Evolutionary conservation across 2,888 invertebrate genomes (phyloP).

Genomic region (Saturnia pavonia): DNA sequence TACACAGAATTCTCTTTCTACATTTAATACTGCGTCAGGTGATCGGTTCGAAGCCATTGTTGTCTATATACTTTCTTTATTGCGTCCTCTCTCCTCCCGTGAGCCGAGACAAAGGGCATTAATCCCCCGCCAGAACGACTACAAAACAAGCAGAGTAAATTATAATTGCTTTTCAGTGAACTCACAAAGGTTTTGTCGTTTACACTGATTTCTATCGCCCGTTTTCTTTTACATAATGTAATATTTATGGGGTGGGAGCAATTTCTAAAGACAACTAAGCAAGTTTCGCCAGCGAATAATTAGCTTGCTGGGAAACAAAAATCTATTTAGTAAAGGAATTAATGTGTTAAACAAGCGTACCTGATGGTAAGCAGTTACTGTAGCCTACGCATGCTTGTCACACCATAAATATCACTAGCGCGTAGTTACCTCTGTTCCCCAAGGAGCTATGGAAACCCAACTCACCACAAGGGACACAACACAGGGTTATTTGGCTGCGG

Average conservation of each 20-base stretch:
- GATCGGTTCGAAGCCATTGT: conserved; percentile 5
- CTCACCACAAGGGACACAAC: no score
- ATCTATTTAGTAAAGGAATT: no score
- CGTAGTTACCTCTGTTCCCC: no score
- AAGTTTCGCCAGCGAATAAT: background rate
- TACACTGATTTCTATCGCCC: background rate
- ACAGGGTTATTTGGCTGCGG: no score
- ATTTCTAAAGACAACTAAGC: no score
- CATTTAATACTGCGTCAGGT: conserved; percentile 1
- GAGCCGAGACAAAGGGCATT: conserved; percentile 4
- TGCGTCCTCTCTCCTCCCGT: conserved; percentile 10
- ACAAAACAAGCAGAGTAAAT: conserved; percentile 13
- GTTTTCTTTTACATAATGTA: background rate
- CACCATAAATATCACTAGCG: no score
- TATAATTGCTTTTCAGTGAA: conserved; percentile 10
- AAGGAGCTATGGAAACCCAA: no score
- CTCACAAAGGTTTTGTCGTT: conserved; percentile 5
- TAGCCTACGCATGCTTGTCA: no score
- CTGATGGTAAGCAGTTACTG: no score
- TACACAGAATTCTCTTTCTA: background rate
- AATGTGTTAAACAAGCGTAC: no score
- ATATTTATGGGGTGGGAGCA: background rate
- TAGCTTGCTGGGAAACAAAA: background rate
- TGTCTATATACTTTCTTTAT: background rate
- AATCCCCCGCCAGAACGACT: conserved; percentile 8